Percentiles rank a stretch among this genome's conserved stretches.
Conservation (phyloP, 2,888 invertebrate genomes). For the Petrolisthes manimaculis region DNA sequence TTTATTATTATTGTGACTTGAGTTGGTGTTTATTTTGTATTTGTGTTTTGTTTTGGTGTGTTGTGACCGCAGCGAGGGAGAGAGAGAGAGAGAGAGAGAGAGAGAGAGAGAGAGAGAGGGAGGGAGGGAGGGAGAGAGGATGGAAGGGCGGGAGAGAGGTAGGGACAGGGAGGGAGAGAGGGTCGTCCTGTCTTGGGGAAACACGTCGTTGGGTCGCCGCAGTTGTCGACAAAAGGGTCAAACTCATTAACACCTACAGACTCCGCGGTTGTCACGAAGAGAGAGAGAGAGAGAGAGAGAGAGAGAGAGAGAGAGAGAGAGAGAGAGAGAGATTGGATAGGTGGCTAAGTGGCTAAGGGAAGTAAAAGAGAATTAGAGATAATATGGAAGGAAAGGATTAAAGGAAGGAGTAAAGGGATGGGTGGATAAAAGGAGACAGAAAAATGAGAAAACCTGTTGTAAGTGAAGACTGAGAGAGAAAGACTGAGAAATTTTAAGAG, state of each 20-base stretch:
- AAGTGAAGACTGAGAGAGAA: neutral
- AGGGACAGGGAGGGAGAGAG: too few relatives aligned
- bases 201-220: neutral
- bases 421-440: neutral
- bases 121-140: too few relatives aligned
- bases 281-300: conserved; percentile 6
- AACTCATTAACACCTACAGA: conserved; percentile 10
- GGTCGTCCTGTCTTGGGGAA: too few relatives aligned
- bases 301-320: neutral
- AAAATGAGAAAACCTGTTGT: neutral
- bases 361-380: neutral
- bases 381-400: neutral
- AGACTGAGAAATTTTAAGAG: neutral
- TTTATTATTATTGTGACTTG: too few relatives aligned
- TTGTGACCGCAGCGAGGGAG: too few relatives aligned
- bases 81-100: too few relatives aligned
- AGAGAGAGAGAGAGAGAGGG: too few relatives aligned
- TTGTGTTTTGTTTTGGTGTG: too few relatives aligned
- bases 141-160: too few relatives aligned
- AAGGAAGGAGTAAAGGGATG: too few relatives aligned
- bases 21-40: too few relatives aligned
- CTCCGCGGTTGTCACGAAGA: neutral
- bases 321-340: neutral
- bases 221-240: conserved; percentile 16
- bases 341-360: neutral